phyloP scores from a whole-genome alignment of 2,113 vertebrate genomes.

The Chloroceryle aenea region DNA sequence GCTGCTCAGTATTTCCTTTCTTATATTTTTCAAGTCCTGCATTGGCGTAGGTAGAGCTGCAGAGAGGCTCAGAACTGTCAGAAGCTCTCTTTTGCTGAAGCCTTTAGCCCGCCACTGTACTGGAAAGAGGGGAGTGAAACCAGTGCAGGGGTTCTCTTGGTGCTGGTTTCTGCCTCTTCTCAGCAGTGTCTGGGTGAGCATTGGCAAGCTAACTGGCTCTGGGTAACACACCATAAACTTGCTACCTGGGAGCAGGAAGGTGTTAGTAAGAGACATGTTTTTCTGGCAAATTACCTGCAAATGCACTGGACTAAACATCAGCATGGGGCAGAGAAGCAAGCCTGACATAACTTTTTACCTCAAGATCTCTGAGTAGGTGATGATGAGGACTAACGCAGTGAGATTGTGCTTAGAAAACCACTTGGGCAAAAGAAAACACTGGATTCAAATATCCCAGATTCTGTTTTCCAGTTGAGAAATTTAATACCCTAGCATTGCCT shows the following conservation, averaged over 20 bases:
- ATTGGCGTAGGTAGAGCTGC: neutral
- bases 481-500: neutral
- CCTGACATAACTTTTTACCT: neutral
- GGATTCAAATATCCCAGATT: neutral
- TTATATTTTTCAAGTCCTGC: neutral
- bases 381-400: neutral
- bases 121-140: neutral
- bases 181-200: neutral
- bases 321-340: neutral
- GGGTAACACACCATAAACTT: neutral
- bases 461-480: neutral
- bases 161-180: neutral
- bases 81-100: neutral
- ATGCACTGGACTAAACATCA: neutral
- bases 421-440: neutral
- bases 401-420: neutral
- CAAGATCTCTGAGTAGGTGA: neutral
- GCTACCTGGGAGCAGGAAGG: neutral
- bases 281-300: neutral
- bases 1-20: neutral
- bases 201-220: neutral
- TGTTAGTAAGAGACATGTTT: neutral
- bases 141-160: neutral
- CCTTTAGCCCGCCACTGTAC: neutral
- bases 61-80: neutral